Conservation (phyloP, 2,113 vertebrate species). For the Cyphomyrus discorhynchus region DNA sequence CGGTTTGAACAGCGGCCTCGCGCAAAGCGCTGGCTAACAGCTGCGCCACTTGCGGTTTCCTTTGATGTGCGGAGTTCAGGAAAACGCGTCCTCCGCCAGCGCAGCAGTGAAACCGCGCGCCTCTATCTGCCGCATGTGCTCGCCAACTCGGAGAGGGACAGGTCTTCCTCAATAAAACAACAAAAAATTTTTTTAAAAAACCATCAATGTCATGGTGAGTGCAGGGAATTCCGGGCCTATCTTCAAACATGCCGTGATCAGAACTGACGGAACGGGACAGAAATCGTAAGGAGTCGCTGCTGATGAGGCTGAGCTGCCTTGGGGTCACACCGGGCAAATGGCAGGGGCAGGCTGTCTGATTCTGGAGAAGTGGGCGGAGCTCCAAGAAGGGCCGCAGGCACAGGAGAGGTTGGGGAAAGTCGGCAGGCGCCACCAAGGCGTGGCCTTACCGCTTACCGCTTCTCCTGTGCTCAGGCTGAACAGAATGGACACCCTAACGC, state of each 20-base stretch:
- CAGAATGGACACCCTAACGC: neutral
- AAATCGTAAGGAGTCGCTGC: neutral
- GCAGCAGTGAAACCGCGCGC: neutral
- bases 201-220: neutral
- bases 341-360: neutral
- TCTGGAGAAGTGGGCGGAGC: neutral
- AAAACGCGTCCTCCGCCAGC: slow-evolving; percentile 4
- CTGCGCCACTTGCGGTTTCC: slow-evolving; percentile 18
- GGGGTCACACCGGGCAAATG: neutral
- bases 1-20: neutral
- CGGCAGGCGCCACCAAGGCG: no score
- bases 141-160: neutral
- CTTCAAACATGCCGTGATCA: neutral
- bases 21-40: slow-evolving; percentile 3
- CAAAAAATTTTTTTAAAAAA: neutral
- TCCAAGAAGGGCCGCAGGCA: neutral
- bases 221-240: neutral
- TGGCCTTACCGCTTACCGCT: neutral
- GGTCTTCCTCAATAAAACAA: neutral
- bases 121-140: neutral
- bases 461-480: neutral
- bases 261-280: neutral
- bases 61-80: slow-evolving; percentile 18
- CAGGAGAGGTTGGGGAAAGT: neutral
- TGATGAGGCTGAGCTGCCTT: neutral